Evolutionary conservation across 2,113 vertebrate genomes (phyloP).

Genomic region (mouse (Mus musculus)): DNA sequence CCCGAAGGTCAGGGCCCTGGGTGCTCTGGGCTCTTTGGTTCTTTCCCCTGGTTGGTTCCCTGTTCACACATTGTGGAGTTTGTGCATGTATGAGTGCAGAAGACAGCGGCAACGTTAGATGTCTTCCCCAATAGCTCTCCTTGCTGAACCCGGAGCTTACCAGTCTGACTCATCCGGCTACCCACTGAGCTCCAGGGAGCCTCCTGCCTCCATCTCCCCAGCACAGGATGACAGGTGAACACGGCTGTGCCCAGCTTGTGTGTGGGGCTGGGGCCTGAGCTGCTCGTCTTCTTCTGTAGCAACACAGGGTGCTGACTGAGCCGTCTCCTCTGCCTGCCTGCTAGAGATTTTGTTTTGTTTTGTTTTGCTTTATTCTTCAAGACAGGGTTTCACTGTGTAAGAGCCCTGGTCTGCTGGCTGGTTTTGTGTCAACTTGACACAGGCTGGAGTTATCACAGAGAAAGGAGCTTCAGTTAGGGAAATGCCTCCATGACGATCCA

Average conservation of each 20-base stretch:
- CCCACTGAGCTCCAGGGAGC: not conserved
- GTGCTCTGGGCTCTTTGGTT: not conserved
- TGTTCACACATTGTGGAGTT: not conserved
- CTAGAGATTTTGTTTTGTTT: not conserved
- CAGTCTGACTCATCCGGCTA: not conserved
- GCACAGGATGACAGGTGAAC: too few species aligned
- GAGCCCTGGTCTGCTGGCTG: too few species aligned
- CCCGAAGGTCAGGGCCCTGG: not conserved
- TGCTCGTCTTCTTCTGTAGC: not conserved
- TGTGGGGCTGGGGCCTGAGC: not conserved
- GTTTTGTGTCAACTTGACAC: too few species aligned
- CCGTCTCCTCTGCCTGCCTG: not conserved
- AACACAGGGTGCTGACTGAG: not conserved
- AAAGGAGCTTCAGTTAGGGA: too few species aligned
- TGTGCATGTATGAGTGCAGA: not conserved
- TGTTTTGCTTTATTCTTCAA: not conserved
- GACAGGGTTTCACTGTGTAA: not conserved
- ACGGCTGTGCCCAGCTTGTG: not conserved
- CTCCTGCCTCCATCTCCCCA: not conserved
- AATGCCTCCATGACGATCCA: too few species aligned
- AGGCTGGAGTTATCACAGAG: too few species aligned
- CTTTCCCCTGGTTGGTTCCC: not conserved
- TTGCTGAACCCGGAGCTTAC: not conserved
- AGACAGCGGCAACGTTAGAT: not conserved
- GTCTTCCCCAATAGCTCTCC: not conserved